Conservation (phyloP, 2,888 invertebrate genomes). For the Epistrophe eligans region DNA sequence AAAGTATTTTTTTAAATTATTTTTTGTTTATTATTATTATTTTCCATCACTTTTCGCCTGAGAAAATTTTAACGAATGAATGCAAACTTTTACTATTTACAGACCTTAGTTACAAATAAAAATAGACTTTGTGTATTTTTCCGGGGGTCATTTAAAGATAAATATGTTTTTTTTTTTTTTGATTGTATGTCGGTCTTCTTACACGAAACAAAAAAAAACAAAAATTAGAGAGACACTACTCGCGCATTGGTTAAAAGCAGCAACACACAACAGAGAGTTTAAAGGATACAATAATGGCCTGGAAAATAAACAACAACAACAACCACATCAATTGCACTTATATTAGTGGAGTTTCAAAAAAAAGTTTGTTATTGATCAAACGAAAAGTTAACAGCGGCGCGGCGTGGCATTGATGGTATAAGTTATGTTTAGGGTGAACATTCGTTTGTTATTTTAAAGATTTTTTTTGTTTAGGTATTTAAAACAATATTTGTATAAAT, state of each 20-base stretch:
- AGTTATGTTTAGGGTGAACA: neutral
- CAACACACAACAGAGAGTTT: conserved; percentile 27
- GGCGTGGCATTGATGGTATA: conserved; percentile 55
- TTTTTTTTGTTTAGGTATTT: neutral
- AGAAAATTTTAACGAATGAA: conserved; percentile 20
- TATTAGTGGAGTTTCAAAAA: neutral
- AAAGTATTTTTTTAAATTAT: neutral
- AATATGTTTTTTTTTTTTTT: neutral
- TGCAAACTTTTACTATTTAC: conserved; percentile 9
- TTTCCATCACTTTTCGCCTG: conserved; percentile 21
- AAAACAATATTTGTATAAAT: too few species aligned
- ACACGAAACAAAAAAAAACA: neutral
- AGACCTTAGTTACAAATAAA: conserved; percentile 60
- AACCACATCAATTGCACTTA: neutral
- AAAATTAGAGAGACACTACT: conserved; percentile 8
- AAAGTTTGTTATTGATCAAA: conserved; percentile 79
- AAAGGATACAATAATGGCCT: conserved; percentile 29
- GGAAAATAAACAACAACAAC: conserved; percentile 1
- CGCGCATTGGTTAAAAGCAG: conserved; percentile 23
- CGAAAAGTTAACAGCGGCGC: conserved; percentile 66
- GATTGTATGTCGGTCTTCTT: neutral
- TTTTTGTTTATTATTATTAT: neutral
- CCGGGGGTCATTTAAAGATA: conserved; percentile 38
- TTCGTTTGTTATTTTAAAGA: neutral
- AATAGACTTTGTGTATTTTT: conserved; percentile 69